These are phyloP conservation scores for Platalea minor DNA, from an alignment of 2,797 vertebrate genomes.

Conservation along the genomic window DNA sequence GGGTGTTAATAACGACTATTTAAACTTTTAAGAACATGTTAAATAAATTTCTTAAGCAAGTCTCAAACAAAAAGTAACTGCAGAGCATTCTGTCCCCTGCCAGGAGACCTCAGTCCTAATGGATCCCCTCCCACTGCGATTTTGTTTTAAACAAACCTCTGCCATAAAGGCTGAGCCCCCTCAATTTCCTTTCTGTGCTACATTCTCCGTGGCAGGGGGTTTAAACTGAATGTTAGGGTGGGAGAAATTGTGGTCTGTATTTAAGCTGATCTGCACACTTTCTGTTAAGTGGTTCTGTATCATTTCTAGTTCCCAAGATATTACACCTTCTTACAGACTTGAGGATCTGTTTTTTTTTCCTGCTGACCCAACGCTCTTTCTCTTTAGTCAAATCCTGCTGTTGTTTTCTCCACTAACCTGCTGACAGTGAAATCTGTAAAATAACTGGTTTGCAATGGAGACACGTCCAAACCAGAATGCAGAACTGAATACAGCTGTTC, in stretches of 20 bases:
- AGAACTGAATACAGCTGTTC: neutral
- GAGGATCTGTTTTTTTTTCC: neutral
- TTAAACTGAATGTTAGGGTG: neutral
- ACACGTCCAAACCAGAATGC: neutral
- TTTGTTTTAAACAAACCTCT: slow-evolving; percentile 57
- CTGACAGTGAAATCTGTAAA: neutral
- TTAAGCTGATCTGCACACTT: neutral
- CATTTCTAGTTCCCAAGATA: neutral
- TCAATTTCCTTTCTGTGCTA: slow-evolving; percentile 10
- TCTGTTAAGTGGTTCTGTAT: neutral
- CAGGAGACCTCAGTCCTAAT: slow-evolving; percentile 48
- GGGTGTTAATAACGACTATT: slow-evolving; percentile 62
- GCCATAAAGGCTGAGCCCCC: slow-evolving; percentile 39
- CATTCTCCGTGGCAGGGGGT: slow-evolving; percentile 15
- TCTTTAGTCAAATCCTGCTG: neutral
- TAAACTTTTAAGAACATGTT: slow-evolving; percentile 48
- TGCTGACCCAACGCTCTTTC: neutral
- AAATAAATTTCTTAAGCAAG: slow-evolving; percentile 53
- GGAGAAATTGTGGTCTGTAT: neutral
- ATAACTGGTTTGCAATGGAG: neutral
- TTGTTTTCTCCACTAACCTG: neutral
- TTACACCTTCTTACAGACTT: neutral
- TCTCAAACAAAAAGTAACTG: slow-evolving; percentile 41
- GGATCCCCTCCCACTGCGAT: slow-evolving; percentile 30
- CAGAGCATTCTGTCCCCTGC: slow-evolving; percentile 18